These are phyloP conservation scores for Drosophila gaucha DNA, from an alignment of 2,888 invertebrate genomes.

Conservation along the genomic window DNA sequence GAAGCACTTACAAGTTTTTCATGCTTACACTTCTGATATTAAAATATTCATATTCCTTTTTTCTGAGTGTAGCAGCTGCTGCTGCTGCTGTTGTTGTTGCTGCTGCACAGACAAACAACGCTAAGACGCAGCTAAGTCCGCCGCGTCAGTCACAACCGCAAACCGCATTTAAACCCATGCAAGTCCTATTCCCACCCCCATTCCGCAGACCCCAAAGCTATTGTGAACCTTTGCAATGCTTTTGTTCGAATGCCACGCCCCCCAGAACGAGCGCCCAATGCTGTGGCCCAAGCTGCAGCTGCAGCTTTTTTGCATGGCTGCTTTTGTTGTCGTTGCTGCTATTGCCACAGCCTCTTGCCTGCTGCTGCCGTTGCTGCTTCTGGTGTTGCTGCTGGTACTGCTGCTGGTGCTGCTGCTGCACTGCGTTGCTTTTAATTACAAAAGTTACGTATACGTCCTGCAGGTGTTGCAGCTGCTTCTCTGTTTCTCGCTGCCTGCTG, in stretches of 20 bases:
- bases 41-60: too few species aligned
- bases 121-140: slow-evolving; percentile 66
- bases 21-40: too few species aligned
- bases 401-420: slow-evolving; percentile 44
- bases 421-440: slow-evolving; percentile 78
- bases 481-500: slow-evolving; percentile 40
- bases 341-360: slow-evolving; percentile 7
- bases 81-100: slow-evolving; percentile 18
- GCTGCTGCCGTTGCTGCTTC: background rate
- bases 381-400: slow-evolving; percentile 11
- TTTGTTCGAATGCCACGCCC: slow-evolving; percentile 67
- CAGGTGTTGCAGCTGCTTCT: slow-evolving; percentile 75
- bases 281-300: slow-evolving; percentile 32
- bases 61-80: slow-evolving; percentile 20
- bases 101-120: slow-evolving; percentile 43
- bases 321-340: slow-evolving; percentile 57
- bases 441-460: slow-evolving; percentile 79
- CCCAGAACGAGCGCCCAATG: slow-evolving; percentile 18
- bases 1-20: too few species aligned
- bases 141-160: slow-evolving; percentile 62
- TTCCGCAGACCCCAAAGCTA: slow-evolving; percentile 45
- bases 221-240: slow-evolving; percentile 62
- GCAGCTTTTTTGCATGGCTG: slow-evolving; percentile 72
- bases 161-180: slow-evolving; percentile 61
- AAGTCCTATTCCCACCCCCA: slow-evolving; percentile 1